These are phyloP conservation scores for Cotesia chilonis DNA, from an alignment of 1,140 invertebrate genomes.

Conservation along the genomic window DNA sequence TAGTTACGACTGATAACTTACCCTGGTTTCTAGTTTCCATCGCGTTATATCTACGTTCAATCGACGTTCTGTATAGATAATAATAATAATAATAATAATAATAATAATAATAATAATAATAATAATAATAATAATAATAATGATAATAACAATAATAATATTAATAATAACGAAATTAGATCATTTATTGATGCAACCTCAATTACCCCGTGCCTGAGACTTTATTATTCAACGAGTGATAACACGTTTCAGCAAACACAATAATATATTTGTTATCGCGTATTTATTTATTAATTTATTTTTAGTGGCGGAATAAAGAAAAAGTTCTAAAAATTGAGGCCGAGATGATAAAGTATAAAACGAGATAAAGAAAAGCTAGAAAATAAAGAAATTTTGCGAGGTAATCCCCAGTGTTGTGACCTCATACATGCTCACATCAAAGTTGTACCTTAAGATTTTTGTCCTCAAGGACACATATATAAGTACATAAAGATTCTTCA, in stretches of 20 bases:
- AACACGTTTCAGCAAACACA: constrained; percentile 1
- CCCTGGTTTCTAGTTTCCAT: constrained; percentile 8
- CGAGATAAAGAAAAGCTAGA: neutral
- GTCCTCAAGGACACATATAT: neutral
- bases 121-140: no score
- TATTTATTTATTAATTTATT: constrained; percentile 1
- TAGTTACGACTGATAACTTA: constrained; percentile 26
- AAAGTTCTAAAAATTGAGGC: neutral
- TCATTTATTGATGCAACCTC: no score
- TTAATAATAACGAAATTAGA: no score
- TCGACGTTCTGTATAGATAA: constrained; percentile 4
- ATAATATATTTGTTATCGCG: neutral
- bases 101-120: no score
- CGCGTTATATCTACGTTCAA: constrained; percentile 4
- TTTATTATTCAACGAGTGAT: neutral
- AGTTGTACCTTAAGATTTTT: constrained; percentile 30
- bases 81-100: no score
- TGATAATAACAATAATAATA: no score
- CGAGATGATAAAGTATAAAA: constrained; percentile 12
- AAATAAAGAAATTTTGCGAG: constrained; percentile 9
- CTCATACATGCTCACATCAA: constrained; percentile 28
- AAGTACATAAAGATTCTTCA: constrained; percentile 17
- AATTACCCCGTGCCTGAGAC: no score
- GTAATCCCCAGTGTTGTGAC: constrained; percentile 7
- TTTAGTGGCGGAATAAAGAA: neutral